Percentiles rank a stretch among this genome's conserved stretches.
Evolutionary conservation across 2,113 vertebrate species (phyloP).

Genomic region (Clarias macrocephalus): DNA sequence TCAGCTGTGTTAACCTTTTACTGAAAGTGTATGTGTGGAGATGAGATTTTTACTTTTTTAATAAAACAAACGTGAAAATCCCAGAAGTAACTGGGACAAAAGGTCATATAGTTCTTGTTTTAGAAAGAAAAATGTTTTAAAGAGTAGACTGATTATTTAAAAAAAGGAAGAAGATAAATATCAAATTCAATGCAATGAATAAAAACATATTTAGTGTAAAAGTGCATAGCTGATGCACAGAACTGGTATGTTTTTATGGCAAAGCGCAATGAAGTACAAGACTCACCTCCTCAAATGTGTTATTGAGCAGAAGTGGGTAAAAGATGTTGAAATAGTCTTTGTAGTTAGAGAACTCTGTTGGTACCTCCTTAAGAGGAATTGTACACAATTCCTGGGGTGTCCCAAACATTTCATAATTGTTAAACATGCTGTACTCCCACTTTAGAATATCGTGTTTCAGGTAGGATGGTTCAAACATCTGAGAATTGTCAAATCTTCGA

Average conservation of each 20-base stretch:
- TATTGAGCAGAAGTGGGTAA: constrained; percentile 79
- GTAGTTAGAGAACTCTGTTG: constrained; percentile 69
- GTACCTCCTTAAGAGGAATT: constrained; percentile 70
- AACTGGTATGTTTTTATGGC: neutral
- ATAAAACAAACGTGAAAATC: no score
- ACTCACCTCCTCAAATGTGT: constrained; percentile 85
- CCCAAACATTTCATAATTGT: constrained; percentile 66
- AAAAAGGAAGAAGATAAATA: neutral
- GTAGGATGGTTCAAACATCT: constrained; percentile 57
- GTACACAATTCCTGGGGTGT: constrained; percentile 68
- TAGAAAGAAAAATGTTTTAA: no score
- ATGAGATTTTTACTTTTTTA: no score
- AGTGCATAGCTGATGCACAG: neutral
- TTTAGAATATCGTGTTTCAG: constrained; percentile 73
- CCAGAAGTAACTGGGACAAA: no score
- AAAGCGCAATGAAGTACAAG: neutral
- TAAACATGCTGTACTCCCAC: constrained; percentile 79
- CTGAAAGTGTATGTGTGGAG: no score
- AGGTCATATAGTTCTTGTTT: no score
- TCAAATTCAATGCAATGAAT: neutral
- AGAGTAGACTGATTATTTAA: no score
- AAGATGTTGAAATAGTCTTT: constrained; percentile 76
- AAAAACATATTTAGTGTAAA: no score
- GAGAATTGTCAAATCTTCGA: neutral
- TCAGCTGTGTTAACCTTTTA: no score